Evolutionary conservation across 1,140 invertebrate genomes (phyloP), one percentile per base, ranked within the genome.

Genomic region (Reticulitermes speratus): DNA sequence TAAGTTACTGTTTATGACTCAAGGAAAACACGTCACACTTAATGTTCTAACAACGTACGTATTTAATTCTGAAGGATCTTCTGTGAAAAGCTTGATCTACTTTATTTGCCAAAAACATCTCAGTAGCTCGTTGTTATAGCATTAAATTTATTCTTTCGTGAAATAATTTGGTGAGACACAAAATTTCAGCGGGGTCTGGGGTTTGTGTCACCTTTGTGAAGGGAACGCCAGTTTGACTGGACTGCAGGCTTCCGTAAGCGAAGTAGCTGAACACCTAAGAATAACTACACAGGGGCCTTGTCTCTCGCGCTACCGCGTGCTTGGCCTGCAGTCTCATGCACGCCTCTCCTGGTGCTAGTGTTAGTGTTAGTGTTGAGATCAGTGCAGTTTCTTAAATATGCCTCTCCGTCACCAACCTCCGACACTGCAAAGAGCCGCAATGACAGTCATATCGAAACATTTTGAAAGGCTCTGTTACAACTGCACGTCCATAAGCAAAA

Each of bases 391-490:
- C 3, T 9, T 44, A 59, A 12, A 44, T 45, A 88, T 88, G 88
- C 88, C 88, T 2, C 84, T 88, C 30, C 87, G 86, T 7, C 84
- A 87, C 32, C 86, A 88, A 32, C 87, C 87, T 9, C 59, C 52
- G 11, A 86, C 87, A 8, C 84, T 88, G 32, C 81, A 82, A 30
- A 87, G 83, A 44, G 81, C 85, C 11, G 30, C 87, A 2, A 87
- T 88, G 87, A 48, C 82, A n/a, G 83, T 86, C 32, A 65, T 88
- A 12, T 85, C 85, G 25, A 85, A 65, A 21, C 55, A 87, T 44
- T 88, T 87, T 38, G 88, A 89, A 48, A 32, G 45, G 16, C 85
- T 89, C 6, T 89, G 89, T 75, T 89, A 89, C 59, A 82, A 85
- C 2, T 87, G 85, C 44, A 21, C 82, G 25, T 59, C 87, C 25